Base-by-base conservation (phyloP, 2,888 invertebrate species). In the Cataglyphis altisquamis region DNA sequence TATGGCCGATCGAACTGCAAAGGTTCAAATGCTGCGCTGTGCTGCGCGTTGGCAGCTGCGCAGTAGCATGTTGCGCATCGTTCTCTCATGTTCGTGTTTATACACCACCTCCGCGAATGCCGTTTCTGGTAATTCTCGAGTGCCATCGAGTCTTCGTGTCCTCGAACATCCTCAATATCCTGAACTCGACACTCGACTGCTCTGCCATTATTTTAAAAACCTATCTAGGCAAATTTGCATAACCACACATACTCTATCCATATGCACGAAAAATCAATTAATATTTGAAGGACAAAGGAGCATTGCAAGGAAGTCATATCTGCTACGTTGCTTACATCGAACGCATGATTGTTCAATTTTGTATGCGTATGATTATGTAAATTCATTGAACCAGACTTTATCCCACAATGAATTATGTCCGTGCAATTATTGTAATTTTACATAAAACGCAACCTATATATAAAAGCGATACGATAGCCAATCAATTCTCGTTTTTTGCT, bases 21-120 rank as follows among this genome's bases (percentile, higher is more conserved):
- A 88, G 90, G 92, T 93, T 93, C 92, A 92, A 93, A 93, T 90
- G 91, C 91, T 93, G 93, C 93, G 93, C 93, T 91, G 93, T 90
- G 91, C 90, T 93, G 93, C 93, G 93, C 93, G 90, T 85, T 85
- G 86, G 81, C 80, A 86, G 87, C 87, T 92, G 93, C 93, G 93
- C 93, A 90, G 25, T 86, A 39, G 64, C 25, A 36, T 74, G 32
- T 8, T 3, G 63, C 60, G 85, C 88, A 86, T 88, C 82, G 82
- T 72, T 83, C 84, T 66, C n/a, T 83, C 90, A 88, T 89, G 90
- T 18, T 8, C 25, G 52, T 48, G 72, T 72, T 25, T 60, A 29
- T 90, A 91, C 88, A 89, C 88, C 84, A 84, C 29, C 39, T 15
- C 15, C 87, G 87, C 89, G 87, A 87, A 85, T 82, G 75, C 81